Conservation (phyloP, 2,888 invertebrate species). For the Melieria crassipennis region DNA sequence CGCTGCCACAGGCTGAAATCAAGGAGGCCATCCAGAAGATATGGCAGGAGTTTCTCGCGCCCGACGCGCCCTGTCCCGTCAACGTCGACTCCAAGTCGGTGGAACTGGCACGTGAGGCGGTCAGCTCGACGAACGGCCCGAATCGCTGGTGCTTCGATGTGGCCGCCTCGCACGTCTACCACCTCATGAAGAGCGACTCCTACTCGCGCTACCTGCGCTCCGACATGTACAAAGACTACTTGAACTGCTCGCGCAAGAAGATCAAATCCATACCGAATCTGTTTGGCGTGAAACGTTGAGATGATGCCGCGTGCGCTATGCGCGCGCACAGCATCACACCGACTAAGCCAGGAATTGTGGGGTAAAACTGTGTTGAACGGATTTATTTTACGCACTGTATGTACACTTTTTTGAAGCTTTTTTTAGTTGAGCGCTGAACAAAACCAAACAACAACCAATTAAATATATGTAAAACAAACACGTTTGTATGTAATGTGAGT, state of each 20-base stretch:
- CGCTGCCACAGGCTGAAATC: slow-evolving; percentile 86
- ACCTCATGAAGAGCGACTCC: slow-evolving; percentile 99
- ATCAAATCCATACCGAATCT: slow-evolving; percentile 71
- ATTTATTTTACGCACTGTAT: not conserved
- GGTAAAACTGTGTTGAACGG: not conserved
- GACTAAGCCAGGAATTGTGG: not conserved
- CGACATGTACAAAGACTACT: slow-evolving; percentile 97
- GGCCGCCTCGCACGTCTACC: slow-evolving; percentile 98
- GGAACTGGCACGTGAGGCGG: slow-evolving; percentile 83
- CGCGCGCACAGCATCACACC: not conserved
- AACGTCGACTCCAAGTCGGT: slow-evolving; percentile 96
- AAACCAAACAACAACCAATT: too few relatives aligned
- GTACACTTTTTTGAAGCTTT: not conserved
- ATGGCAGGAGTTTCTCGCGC: slow-evolving; percentile 92
- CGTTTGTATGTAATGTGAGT: too few relatives aligned
- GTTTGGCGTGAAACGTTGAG: slow-evolving; percentile 66
- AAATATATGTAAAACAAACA: too few relatives aligned
- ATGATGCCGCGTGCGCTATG: slow-evolving; percentile 37
- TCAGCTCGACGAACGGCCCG: slow-evolving; percentile 72
- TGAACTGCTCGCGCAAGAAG: slow-evolving; percentile 97
- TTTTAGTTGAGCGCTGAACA: too few relatives aligned
- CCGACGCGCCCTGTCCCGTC: slow-evolving; percentile 95
- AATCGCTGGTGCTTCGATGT: slow-evolving; percentile 97
- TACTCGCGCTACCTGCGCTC: slow-evolving; percentile 97
- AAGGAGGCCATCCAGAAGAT: slow-evolving; percentile 84